phyloP scores from a whole-genome alignment of 2,888 invertebrate species.

The Oscheius onirici region DNA sequence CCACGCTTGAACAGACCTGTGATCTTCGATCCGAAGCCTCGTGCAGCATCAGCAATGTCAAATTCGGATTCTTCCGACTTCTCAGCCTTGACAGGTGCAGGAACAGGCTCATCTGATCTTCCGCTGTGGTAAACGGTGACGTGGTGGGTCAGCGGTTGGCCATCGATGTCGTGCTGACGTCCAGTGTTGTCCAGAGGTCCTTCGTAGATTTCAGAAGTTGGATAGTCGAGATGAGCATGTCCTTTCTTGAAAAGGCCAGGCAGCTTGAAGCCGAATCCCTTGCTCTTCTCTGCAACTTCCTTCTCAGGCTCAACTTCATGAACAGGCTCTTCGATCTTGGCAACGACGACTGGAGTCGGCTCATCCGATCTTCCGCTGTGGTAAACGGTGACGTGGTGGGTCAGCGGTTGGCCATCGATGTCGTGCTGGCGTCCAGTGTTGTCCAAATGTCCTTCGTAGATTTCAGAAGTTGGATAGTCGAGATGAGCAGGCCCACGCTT shows the following conservation, averaged over 20 bases:
- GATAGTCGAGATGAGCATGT: slow-evolving; percentile 45
- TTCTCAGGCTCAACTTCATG: not conserved
- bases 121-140: slow-evolving; percentile 42
- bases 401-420: slow-evolving; percentile 39
- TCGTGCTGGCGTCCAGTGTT: slow-evolving; percentile 36
- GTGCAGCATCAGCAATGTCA: slow-evolving; percentile 25
- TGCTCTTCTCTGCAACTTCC: slow-evolving; percentile 1
- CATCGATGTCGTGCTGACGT: slow-evolving; percentile 36
- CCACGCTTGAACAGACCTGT: slow-evolving; percentile 48
- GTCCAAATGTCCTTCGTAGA: slow-evolving; percentile 52
- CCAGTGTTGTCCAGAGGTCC: slow-evolving; percentile 49
- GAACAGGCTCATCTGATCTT: slow-evolving; percentile 35
- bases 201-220: slow-evolving; percentile 43
- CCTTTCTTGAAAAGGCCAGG: slow-evolving; percentile 39
- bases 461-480: slow-evolving; percentile 48
- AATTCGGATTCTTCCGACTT: slow-evolving; percentile 38
- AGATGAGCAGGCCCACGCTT: slow-evolving; percentile 37
- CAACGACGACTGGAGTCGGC: slow-evolving; percentile 18
- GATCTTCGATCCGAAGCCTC: slow-evolving; percentile 27
- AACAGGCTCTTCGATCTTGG: not conserved
- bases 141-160: slow-evolving; percentile 37
- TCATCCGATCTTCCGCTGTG: slow-evolving; percentile 41
- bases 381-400: slow-evolving; percentile 36
- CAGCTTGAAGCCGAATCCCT: slow-evolving; percentile 31
- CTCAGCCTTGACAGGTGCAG: not conserved